phyloP scores from a whole-genome alignment of 1,140 invertebrate genomes.

The Pachyrhynchus sulphureomaculatus region DNA sequence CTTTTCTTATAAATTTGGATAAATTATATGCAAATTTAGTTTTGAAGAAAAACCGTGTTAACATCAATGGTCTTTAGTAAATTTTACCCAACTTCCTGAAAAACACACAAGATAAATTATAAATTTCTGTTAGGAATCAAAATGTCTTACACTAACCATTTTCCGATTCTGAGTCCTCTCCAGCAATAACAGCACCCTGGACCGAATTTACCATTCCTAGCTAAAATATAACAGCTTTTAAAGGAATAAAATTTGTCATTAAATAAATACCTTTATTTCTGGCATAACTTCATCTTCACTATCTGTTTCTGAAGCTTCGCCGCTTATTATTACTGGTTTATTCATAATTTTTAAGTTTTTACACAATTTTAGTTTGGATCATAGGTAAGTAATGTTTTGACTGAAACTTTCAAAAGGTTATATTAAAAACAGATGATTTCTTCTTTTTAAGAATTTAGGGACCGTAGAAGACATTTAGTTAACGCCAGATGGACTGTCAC shows the following conservation, averaged over 20 bases:
- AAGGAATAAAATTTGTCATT: background rate
- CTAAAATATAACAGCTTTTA: conserved; percentile 9
- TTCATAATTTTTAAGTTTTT: conserved; percentile 14
- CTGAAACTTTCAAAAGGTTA: no score
- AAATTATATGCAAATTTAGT: no score
- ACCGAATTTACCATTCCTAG: conserved; percentile 30
- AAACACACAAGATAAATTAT: background rate
- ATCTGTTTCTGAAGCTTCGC: conserved; percentile 50
- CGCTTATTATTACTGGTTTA: conserved; percentile 38
- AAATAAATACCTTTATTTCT: conserved; percentile 18
- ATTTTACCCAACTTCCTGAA: background rate
- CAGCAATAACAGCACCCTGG: conserved; percentile 45
- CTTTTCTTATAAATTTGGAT: no score
- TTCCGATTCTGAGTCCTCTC: conserved; percentile 51
- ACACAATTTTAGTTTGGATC: no score
- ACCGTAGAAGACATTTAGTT: no score
- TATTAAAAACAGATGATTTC: no score
- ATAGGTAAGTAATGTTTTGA: no score
- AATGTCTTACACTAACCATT: conserved; percentile 33
- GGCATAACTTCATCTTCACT: conserved; percentile 43
- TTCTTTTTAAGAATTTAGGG: no score
- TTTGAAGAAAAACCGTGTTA: no score
- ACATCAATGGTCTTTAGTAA: background rate
- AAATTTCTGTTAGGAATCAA: background rate
- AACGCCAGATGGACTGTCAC: no score